Evolutionary conservation across 2,797 vertebrate species (phyloP), one percentile per base, ranked within the genome.

Genomic region (Dicrostonyx torquatus): DNA sequence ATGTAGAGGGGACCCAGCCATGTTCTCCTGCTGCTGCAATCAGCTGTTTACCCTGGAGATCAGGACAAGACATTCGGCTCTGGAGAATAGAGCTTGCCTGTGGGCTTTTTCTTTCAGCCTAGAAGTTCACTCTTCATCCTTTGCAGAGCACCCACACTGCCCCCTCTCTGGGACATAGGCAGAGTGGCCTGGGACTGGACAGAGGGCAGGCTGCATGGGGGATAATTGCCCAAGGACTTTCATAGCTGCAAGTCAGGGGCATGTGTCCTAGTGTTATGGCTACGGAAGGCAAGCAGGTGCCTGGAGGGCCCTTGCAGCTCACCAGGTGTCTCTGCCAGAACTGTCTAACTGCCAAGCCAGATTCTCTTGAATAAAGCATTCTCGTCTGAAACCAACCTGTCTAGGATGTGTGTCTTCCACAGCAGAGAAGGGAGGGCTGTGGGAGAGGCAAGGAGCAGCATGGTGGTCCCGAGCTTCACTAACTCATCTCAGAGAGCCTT

Each of bases 281-380:
- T 29, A 12, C 3, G 29, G 48, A 48, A 58, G 70, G 64, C 26
- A 77, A 91, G 18, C 88, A 43, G 73, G 78, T 90, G 79, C 68
- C 77, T 66, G 5, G 1, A 77, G 66, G 70, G 37, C 37, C 75
- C 26, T 55, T 22, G 87, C 2, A 40, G 62, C 82, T 31, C 77
- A 62, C 72, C 31, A 48, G 55, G 80, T 50, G 85, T 79, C 77
- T 93, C 85, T 43, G 20, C 6, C 0, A 5, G 88, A 80, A 95
- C 87, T 50, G 4, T 80, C 86, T 84, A 90, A 95, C 95, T 79
- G 83, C 95, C 95, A 90, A 97, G 94, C 91, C 97, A 95, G 64
- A 91, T 96, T 97, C 96, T 97, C 96, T 97, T 96, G 95, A 97
- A 98, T 98, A 98, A 98, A 98, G 92, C 94, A 95, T 91, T 95